Conservation (phyloP, 1,140 invertebrate species). For the Drosophila leontia region DNA sequence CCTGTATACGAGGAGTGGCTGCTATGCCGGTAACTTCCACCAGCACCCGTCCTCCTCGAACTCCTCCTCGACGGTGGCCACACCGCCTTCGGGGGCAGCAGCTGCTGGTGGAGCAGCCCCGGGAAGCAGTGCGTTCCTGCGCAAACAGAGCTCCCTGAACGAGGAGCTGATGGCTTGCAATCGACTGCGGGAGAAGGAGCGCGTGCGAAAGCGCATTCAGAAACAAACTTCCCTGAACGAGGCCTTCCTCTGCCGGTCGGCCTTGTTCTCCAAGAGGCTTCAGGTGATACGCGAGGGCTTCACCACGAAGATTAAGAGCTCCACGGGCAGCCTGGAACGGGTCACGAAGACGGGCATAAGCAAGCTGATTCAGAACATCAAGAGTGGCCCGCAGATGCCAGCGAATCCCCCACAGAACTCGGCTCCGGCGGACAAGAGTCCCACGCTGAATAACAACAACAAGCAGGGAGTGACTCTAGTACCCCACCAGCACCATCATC, state of each 20-base stretch:
- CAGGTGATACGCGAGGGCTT: constrained; percentile 94
- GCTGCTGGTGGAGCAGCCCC: neutral
- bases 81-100: neutral
- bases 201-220: constrained; percentile 93
- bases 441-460: constrained; percentile 46
- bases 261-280: constrained; percentile 90
- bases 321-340: constrained; percentile 92
- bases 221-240: constrained; percentile 95
- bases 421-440: constrained; percentile 9
- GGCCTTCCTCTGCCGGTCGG: constrained; percentile 91
- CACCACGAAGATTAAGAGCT: constrained; percentile 92
- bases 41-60: constrained; percentile 29
- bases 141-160: constrained; percentile 95
- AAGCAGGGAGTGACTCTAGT: constrained; percentile 26
- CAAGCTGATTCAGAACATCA: constrained; percentile 91
- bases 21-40: constrained; percentile 49
- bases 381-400: constrained; percentile 81
- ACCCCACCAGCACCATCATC: constrained; percentile 58
- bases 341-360: constrained; percentile 91
- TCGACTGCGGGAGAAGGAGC: constrained; percentile 92
- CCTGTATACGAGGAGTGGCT: constrained; percentile 61
- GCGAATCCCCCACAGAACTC: constrained; percentile 13
- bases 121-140: constrained; percentile 82
- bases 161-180: constrained; percentile 95
- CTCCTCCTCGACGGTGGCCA: constrained; percentile 11